phyloP scores from a whole-genome alignment of 1,140 invertebrate species.

The Drosophila albomicans region DNA sequence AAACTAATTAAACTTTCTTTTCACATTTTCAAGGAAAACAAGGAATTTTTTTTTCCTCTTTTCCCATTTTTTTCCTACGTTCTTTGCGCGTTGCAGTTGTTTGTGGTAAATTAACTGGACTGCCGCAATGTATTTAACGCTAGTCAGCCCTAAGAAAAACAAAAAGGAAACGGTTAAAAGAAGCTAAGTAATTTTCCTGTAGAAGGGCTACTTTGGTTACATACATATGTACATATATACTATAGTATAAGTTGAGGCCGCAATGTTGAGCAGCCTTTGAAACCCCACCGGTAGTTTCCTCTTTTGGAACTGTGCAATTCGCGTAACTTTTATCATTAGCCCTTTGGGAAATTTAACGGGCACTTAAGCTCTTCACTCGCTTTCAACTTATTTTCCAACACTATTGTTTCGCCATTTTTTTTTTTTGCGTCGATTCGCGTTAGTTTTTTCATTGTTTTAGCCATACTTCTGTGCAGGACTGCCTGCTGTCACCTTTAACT shows the following conservation, averaged over 20 bases:
- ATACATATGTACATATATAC: not conserved
- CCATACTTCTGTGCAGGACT: constrained; percentile 32
- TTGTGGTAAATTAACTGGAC: constrained; percentile 79
- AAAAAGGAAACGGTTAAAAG: constrained; percentile 61
- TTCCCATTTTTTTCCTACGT: constrained; percentile 4
- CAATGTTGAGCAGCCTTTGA: not conserved
- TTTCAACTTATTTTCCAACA: constrained; percentile 73
- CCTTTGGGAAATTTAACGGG: constrained; percentile 81
- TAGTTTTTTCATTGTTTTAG: constrained; percentile 30
- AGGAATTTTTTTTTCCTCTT: constrained; percentile 36
- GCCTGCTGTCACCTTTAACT: constrained; percentile 74
- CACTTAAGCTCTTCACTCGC: constrained; percentile 79
- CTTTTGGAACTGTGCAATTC: constrained; percentile 48
- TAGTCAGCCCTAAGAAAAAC: constrained; percentile 47
- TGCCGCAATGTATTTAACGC: constrained; percentile 81
- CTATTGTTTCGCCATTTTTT: constrained; percentile 77
- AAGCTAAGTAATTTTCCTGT: constrained; percentile 32
- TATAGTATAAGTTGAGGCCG: constrained; percentile 3
- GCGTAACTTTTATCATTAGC: constrained; percentile 83
- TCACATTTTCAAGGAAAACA: constrained; percentile 41
- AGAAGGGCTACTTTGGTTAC: constrained; percentile 56
- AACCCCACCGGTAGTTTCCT: not conserved
- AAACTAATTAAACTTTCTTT: constrained; percentile 65
- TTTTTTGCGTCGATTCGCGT: constrained; percentile 31
- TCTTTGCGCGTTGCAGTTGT: constrained; percentile 38